Conservation (phyloP, 2,888 invertebrate genomes). For the Lagria hirta region DNA sequence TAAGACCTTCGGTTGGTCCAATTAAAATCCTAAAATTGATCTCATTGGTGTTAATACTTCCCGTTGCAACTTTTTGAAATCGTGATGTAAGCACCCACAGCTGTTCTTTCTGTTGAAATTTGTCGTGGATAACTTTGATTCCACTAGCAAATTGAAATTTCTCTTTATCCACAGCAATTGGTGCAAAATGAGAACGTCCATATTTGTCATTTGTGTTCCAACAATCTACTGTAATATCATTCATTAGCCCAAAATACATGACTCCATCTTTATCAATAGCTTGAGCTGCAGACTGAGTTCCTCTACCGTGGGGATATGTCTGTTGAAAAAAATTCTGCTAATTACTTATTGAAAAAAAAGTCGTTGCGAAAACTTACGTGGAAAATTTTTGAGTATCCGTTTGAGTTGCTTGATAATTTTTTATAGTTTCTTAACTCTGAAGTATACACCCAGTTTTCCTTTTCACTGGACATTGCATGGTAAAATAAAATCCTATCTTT, state of each 20-base stretch:
- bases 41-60: background rate
- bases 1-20: conserved; percentile 2
- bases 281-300: background rate
- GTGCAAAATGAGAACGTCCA: background rate
- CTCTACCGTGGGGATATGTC: background rate
- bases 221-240: background rate
- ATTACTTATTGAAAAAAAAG: background rate
- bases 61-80: conserved; percentile 3
- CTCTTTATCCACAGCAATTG: background rate
- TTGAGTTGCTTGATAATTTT: background rate
- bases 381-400: too few relatives aligned
- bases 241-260: background rate
- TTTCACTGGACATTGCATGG: background rate
- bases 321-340: too few relatives aligned
- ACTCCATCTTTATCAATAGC: background rate
- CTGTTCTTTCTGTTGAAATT: conserved; percentile 57
- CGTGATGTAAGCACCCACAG: conserved; percentile 63
- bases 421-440: background rate
- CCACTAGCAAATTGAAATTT: background rate
- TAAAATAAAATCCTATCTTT: conserved; percentile 47
- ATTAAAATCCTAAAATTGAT: conserved; percentile 3
- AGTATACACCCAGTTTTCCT: background rate
- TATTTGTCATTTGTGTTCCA: background rate
- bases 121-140: background rate
- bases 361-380: background rate